Conservation (phyloP, 1,140 invertebrate genomes). For the Chironomus striatipennis region DNA sequence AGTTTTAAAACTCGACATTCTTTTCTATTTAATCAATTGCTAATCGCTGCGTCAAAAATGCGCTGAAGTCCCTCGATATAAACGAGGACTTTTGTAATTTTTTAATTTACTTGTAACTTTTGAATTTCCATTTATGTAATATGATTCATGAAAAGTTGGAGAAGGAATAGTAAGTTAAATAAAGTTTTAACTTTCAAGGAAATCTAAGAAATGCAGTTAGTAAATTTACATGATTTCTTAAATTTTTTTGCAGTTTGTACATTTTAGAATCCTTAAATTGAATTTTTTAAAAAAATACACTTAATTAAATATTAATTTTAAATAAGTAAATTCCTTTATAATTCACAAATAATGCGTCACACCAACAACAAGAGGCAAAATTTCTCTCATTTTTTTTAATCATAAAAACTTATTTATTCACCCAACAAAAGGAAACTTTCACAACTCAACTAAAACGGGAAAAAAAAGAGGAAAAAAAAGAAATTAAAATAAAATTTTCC, state of each 20-base stretch:
- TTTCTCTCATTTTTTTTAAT: too few relatives aligned
- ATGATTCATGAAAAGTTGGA: background rate
- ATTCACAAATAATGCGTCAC: too few relatives aligned
- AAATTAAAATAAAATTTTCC: conserved; percentile 19
- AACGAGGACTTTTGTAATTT: background rate
- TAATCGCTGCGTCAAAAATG: too few relatives aligned
- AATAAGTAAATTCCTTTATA: background rate
- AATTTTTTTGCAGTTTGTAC: too few relatives aligned
- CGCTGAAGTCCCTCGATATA: too few relatives aligned
- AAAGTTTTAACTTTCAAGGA: background rate
- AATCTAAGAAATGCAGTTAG: background rate
- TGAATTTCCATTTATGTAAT: background rate
- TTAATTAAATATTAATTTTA: background rate
- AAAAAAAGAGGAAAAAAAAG: background rate
- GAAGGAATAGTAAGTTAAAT: background rate
- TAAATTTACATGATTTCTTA: background rate
- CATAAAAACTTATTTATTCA: too few relatives aligned
- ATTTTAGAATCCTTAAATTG: background rate
- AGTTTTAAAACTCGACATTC: too few relatives aligned
- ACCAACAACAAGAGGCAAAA: background rate
- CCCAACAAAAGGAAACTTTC: background rate
- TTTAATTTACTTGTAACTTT: background rate
- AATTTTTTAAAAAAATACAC: background rate
- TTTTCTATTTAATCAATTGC: too few relatives aligned
- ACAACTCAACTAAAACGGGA: background rate